Evolutionary conservation across 2,113 vertebrate genomes (phyloP).

Genomic region (Cryptotis parvus): DNA sequence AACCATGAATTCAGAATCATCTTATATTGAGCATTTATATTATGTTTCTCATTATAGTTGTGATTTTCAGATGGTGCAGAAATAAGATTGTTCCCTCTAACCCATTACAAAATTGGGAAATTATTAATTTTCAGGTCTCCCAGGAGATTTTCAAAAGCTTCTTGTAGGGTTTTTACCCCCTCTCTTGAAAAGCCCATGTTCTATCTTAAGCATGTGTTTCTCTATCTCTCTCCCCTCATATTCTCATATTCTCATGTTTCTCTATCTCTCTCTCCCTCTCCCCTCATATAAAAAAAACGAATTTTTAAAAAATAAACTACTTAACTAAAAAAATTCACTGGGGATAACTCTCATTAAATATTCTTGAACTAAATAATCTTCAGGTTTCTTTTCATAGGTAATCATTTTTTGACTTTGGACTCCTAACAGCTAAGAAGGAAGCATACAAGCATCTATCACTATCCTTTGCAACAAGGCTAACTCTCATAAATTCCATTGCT

Average conservation of each 20-base stretch:
- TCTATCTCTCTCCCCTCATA: no score
- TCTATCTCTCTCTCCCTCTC: no score
- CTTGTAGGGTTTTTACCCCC: background rate
- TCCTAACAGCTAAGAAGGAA: constrained; percentile 32
- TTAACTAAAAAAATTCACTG: background rate
- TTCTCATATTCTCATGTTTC: no score
- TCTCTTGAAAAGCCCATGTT: no score
- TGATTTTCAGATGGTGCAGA: background rate
- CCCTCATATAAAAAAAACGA: no score
- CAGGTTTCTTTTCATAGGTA: constrained; percentile 36
- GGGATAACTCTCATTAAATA: background rate
- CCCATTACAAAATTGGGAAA: background rate
- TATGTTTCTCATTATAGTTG: background rate
- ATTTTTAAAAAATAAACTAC: no score
- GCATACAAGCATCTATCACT: background rate
- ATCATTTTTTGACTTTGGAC: constrained; percentile 20
- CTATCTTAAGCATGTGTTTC: no score
- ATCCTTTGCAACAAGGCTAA: background rate
- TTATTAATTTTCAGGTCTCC: background rate
- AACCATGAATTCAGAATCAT: constrained; percentile 7
- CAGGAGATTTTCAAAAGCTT: background rate
- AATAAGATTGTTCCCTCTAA: background rate
- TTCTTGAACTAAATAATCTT: background rate
- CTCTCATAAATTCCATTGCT: constrained; percentile 1
- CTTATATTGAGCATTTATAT: background rate